A percentile compares a stretch with the other conserved stretches of the same genome.
phyloP scores from a whole-genome alignment of 1,140 invertebrate genomes.

The Scaptomyza graminum region DNA sequence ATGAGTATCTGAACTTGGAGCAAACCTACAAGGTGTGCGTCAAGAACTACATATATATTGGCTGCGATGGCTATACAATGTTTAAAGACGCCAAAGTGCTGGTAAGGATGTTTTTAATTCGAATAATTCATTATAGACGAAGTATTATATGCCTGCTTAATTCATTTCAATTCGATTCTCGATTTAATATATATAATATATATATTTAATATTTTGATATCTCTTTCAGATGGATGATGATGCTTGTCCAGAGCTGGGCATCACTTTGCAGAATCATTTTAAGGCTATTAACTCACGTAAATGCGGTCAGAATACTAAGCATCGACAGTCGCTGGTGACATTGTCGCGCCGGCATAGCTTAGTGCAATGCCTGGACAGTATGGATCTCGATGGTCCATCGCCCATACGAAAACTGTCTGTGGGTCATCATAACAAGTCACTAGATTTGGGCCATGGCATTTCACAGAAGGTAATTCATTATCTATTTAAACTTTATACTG shows the following conservation, averaged over 20 bases:
- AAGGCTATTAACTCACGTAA: conserved; percentile 91
- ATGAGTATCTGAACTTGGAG: conserved; percentile 90
- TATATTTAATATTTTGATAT: too few species aligned
- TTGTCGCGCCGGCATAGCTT: conserved; percentile 90
- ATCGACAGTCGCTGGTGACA: conserved; percentile 92
- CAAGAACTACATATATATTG: conserved; percentile 91
- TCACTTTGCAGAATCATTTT: conserved; percentile 95
- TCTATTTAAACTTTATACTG: too few species aligned
- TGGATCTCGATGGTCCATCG: conserved; percentile 88
- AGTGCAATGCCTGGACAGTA: conserved; percentile 89
- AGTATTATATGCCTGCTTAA: too few species aligned
- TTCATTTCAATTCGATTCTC: too few species aligned
- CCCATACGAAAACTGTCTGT: conserved; percentile 85
- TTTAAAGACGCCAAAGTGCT: conserved; percentile 88
- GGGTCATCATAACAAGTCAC: conserved; percentile 73
- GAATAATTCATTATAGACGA: background rate
- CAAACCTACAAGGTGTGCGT: conserved; percentile 91
- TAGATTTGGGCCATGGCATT: conserved; percentile 69
- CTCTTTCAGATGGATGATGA: conserved; percentile 89
- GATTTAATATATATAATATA: too few species aligned
- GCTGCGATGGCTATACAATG: conserved; percentile 94
- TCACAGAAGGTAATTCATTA: conserved; percentile 64
- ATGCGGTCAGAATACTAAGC: conserved; percentile 89
- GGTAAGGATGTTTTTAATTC: conserved; percentile 83
- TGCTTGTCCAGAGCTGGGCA: conserved; percentile 91